A percentile compares a stretch with the other conserved stretches of the same genome.
phyloP scores from a whole-genome alignment of 2,797 vertebrate genomes.

The Hoplostethus atlanticus region DNA sequence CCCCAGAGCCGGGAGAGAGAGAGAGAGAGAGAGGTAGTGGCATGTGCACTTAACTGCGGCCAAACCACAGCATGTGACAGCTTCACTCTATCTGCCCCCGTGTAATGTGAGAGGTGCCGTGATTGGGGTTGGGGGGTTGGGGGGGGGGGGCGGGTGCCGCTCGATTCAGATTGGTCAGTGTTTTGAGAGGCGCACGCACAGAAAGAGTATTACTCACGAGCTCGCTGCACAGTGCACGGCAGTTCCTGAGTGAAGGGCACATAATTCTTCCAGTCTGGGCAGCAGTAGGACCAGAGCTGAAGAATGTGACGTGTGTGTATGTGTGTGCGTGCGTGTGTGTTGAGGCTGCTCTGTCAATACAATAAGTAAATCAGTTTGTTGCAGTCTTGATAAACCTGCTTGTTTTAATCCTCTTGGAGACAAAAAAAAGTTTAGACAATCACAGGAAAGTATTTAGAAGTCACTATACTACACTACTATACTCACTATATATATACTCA shows the following conservation, averaged over 20 bases:
- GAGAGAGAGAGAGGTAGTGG: conserved; percentile 30
- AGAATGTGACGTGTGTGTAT: background rate
- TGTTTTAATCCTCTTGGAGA: no score
- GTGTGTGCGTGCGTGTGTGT: background rate
- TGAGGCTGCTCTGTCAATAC: no score
- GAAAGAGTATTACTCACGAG: conserved; percentile 10
- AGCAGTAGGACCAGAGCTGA: background rate
- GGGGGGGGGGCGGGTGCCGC: conserved; percentile 1
- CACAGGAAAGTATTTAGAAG: no score
- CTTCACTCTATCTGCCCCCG: conserved; percentile 30
- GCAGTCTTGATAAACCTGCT: background rate
- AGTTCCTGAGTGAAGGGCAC: background rate
- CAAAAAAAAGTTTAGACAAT: no score
- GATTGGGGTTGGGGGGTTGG: conserved; percentile 5
- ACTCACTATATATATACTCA: no score
- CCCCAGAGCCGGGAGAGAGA: conserved; percentile 21
- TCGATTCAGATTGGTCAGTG: conserved; percentile 44
- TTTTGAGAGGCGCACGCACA: background rate
- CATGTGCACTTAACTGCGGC: conserved; percentile 57
- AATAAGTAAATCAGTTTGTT: background rate
- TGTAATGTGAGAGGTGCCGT: conserved; percentile 68
- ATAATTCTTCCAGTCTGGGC: background rate
- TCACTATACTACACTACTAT: no score
- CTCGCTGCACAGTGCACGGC: background rate
- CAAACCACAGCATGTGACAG: conserved; percentile 75